Base-by-base conservation (phyloP, 2,888 invertebrate genomes). In the Stenotaenia linearis region DNA sequence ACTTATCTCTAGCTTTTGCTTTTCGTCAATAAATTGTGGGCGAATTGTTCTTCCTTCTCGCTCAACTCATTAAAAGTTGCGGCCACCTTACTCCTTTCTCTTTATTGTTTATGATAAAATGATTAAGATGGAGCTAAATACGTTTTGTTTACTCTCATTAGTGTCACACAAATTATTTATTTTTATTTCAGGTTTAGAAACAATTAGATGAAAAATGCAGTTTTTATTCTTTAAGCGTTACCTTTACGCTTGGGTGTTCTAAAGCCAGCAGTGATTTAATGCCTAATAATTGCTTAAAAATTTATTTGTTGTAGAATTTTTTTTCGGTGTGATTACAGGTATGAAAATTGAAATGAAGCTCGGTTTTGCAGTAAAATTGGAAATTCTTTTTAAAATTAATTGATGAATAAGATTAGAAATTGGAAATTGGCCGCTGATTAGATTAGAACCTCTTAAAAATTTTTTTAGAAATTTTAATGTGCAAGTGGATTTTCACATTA, bases 121-220 rank as follows among this genome's bases (percentile, higher is more conserved):
- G 69, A 69, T 69, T 69, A 69, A 69, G 69, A 69, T 69, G 69
- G 15, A 69, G 69, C 69, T 28, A 69, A 69, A 69, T 69, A 28
- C 25, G 28, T 28, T 69, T 69, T 69, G 69, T 69, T 69, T 69
- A 69, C 25, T 28, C 69, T 69, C 69, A 69, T 69, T 69, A 69
- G 69, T 23, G 69, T 69, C 69, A 25, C 69, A 25, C 28, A 69
- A 61, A 61, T 25, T 69, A 10, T 28, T 69, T 69, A 28, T 69
- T 69, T 69, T 69, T 28, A 28, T 69, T 69, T 69, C 50, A 50
- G 18, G 50, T 50, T 50, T 50, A 50, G 50, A 18, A 50, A 50
- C 50, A 50, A 50, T 50, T 50, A 50, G 50, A 21, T 15, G 18
- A n/a, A 50, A 50, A 0, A 2, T 2, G 5, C 7, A 18, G 4